These are phyloP conservation scores for Drosophila ogumai DNA, from an alignment of 1,140 invertebrate species.

Conservation along the genomic window DNA sequence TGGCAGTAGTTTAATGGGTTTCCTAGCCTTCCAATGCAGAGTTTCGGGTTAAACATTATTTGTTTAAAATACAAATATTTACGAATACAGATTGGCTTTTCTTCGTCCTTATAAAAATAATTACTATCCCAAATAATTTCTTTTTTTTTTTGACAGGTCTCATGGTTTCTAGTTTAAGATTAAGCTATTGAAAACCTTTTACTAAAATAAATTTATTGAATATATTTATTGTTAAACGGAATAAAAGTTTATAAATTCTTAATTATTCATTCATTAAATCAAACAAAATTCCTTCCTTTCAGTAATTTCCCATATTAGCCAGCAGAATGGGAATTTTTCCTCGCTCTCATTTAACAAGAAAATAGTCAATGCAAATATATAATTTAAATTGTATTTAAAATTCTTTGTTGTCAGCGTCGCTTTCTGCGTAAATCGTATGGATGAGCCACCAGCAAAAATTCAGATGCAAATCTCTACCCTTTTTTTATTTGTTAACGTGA, in stretches of 20 bases:
- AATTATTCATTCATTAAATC: background rate
- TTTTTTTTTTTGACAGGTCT: too few relatives aligned
- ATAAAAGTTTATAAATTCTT: too few relatives aligned
- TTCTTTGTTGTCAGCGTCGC: slow-evolving; percentile 21
- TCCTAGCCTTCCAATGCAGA: background rate
- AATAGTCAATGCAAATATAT: background rate
- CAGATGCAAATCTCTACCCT: slow-evolving; percentile 11
- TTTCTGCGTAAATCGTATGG: slow-evolving; percentile 26
- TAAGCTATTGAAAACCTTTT: too few relatives aligned
- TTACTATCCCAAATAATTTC: too few relatives aligned
- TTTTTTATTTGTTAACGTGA: background rate
- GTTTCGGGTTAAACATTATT: background rate
- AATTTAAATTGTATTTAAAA: slow-evolving; percentile 2
- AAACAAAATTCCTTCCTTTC: background rate
- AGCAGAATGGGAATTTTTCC: background rate
- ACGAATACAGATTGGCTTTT: too few relatives aligned
- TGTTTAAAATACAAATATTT: background rate
- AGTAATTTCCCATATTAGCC: background rate
- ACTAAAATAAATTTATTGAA: too few relatives aligned
- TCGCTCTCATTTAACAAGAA: background rate
- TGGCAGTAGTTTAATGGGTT: background rate
- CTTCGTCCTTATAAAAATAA: background rate
- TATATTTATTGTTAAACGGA: too few relatives aligned
- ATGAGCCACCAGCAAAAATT: slow-evolving; percentile 11
- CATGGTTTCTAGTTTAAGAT: too few relatives aligned